Evolutionary conservation across 2,888 invertebrate species (phyloP).

Genomic region (Caenorhabditis sinica): DNA sequence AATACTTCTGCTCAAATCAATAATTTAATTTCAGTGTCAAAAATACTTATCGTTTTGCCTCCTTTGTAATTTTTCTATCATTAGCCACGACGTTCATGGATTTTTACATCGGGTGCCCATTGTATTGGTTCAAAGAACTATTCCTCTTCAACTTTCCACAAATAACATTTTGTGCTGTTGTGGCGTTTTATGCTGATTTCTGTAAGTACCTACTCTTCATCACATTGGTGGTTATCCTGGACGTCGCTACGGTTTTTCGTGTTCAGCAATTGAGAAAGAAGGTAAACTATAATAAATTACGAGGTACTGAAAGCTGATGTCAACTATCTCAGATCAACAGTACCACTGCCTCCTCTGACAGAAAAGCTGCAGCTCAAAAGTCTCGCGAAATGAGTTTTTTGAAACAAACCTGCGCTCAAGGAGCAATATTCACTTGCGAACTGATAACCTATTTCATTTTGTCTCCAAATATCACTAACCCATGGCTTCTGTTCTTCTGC

Average conservation of each 20-base stretch:
- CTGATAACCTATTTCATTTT: slow-evolving; percentile 68
- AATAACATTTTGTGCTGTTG: slow-evolving; percentile 14
- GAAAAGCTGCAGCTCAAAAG: slow-evolving; percentile 15
- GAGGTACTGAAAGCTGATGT: not conserved
- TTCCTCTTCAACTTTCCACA: slow-evolving; percentile 49
- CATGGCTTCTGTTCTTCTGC: slow-evolving; percentile 57
- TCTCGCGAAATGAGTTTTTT: slow-evolving; percentile 42
- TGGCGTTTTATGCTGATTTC: slow-evolving; percentile 63
- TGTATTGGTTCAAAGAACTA: slow-evolving; percentile 24
- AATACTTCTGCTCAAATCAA: too few species aligned
- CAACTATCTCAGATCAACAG: slow-evolving; percentile 6
- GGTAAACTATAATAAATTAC: not conserved
- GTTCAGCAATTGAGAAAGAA: slow-evolving; percentile 40
- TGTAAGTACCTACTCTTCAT: slow-evolving; percentile 55
- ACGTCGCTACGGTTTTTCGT: slow-evolving; percentile 46
- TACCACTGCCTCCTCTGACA: not conserved
- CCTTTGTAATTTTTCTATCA: slow-evolving; percentile 29
- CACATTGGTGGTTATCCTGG: slow-evolving; percentile 42
- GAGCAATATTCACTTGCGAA: slow-evolving; percentile 65
- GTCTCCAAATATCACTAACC: slow-evolving; percentile 19
- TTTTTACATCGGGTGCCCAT: slow-evolving; percentile 17
- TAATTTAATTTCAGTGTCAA: slow-evolving; percentile 30
- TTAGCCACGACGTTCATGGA: slow-evolving; percentile 13
- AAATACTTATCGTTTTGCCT: slow-evolving; percentile 35
- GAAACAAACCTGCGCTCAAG: slow-evolving; percentile 57